Percentiles rank a stretch among this genome's conserved stretches.
Conservation (phyloP, 2,797 vertebrate species). For the Sebastes reedi region DNA sequence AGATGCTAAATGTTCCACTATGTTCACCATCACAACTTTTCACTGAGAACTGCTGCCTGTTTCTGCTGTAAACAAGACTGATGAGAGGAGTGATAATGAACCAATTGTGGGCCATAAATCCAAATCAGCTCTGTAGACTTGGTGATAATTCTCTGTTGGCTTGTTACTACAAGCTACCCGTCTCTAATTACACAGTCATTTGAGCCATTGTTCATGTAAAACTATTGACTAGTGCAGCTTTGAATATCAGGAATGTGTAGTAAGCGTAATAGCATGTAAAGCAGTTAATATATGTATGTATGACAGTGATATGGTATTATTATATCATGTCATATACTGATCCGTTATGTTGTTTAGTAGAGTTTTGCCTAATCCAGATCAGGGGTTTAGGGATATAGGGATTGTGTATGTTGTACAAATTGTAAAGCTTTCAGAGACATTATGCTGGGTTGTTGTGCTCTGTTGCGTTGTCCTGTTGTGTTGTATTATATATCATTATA, state of each 20-base stretch:
- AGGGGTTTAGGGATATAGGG: background rate
- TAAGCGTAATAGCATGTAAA: background rate
- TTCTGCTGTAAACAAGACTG: background rate
- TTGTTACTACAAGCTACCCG: background rate
- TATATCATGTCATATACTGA: background rate
- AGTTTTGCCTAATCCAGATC: background rate
- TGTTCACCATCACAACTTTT: background rate
- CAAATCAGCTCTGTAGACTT: background rate
- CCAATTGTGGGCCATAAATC: background rate
- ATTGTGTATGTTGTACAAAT: background rate
- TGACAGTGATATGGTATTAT: background rate
- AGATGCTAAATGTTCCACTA: background rate
- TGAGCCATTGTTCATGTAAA: too few species aligned
- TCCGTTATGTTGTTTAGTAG: background rate
- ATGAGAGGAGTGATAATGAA: background rate
- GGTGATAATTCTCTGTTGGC: background rate
- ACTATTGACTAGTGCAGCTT: background rate
- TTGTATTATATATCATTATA: background rate
- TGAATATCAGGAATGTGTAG: background rate
- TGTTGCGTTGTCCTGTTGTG: background rate
- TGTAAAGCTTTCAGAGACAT: background rate
- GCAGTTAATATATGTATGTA: background rate
- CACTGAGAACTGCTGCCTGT: background rate
- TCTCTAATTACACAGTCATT: background rate
- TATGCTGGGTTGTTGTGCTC: background rate